Evolutionary conservation across 1,140 invertebrate genomes (phyloP).

Genomic region (Brevipalpus yothersi): DNA sequence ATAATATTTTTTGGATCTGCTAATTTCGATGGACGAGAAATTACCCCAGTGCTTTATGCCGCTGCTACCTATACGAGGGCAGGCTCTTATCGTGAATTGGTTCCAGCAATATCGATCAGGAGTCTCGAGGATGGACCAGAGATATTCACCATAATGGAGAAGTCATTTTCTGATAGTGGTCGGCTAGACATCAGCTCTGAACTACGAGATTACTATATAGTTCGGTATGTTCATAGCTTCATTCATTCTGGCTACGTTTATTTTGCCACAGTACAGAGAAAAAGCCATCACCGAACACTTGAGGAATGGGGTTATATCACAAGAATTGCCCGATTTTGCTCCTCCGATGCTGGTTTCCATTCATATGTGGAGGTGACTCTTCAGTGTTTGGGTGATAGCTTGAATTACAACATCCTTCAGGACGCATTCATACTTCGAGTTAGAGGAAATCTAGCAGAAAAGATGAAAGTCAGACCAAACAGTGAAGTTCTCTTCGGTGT

Average conservation of each 20-base stretch:
- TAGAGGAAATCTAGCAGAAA: constrained; percentile 45
- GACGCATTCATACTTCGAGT: constrained; percentile 62
- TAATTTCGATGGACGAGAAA: constrained; percentile 36
- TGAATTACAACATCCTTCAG: constrained; percentile 61
- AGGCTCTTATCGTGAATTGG: constrained; percentile 68
- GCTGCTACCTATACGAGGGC: constrained; percentile 78
- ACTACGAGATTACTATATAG: constrained; percentile 60
- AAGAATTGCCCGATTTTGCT: constrained; percentile 65
- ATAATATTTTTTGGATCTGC: constrained; percentile 82
- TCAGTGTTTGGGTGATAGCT: constrained; percentile 37
- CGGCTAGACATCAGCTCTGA: constrained; percentile 69
- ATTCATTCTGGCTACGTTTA: constrained; percentile 80
- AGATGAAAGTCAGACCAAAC: constrained; percentile 27
- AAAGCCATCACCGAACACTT: constrained; percentile 48
- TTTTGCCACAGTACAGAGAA: constrained; percentile 83
- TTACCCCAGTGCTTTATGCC: constrained; percentile 52
- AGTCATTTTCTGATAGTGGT: constrained; percentile 27
- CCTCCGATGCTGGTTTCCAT: constrained; percentile 76
- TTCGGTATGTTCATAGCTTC: constrained; percentile 89
- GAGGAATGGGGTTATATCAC: constrained; percentile 76
- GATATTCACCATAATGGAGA: constrained; percentile 40
- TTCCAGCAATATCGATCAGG: constrained; percentile 70
- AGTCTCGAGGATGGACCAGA: constrained; percentile 44
- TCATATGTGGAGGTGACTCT: constrained; percentile 54
- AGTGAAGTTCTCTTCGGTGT: constrained; percentile 42